Conservation (phyloP, 2,113 vertebrate species). For the Nyctibius bracteatus region DNA sequence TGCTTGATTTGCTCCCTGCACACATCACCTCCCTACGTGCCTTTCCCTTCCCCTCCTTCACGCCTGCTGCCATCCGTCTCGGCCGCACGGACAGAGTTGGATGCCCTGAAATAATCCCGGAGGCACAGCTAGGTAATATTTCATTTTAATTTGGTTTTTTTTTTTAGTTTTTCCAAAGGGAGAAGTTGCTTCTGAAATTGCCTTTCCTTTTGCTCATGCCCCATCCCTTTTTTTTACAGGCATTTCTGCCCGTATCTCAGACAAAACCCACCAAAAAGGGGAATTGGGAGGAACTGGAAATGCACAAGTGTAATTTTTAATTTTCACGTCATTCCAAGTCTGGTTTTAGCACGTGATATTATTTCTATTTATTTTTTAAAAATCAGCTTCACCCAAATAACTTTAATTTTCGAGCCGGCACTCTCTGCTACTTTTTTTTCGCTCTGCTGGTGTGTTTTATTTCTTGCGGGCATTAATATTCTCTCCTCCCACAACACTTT, state of each 20-base stretch:
- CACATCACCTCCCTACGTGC: fast-evolving
- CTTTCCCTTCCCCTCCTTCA: neutral
- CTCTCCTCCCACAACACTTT: neutral
- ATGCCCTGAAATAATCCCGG: neutral
- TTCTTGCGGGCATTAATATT: neutral
- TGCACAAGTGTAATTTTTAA: neutral
- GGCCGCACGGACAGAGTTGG: fast-evolving
- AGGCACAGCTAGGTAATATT: neutral
- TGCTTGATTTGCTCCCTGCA: neutral
- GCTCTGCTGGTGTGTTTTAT: neutral
- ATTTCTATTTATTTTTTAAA: neutral
- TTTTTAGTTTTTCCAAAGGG: neutral
- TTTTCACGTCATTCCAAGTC: fast-evolving
- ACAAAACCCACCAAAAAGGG: neutral
- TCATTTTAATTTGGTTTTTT: neutral
- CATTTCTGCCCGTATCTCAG: neutral
- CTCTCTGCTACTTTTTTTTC: neutral
- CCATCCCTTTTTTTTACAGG: neutral
- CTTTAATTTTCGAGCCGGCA: neutral
- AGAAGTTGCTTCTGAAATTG: neutral
- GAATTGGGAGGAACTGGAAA: neutral
- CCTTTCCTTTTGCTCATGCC: neutral
- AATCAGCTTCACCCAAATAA: neutral
- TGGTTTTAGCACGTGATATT: no score
- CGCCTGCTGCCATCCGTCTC: neutral